Percentiles rank a stretch among this genome's conserved stretches.
These are phyloP conservation scores for Calephelis nemesis DNA, from an alignment of 1,140 invertebrate genomes.

Conservation along the genomic window DNA sequence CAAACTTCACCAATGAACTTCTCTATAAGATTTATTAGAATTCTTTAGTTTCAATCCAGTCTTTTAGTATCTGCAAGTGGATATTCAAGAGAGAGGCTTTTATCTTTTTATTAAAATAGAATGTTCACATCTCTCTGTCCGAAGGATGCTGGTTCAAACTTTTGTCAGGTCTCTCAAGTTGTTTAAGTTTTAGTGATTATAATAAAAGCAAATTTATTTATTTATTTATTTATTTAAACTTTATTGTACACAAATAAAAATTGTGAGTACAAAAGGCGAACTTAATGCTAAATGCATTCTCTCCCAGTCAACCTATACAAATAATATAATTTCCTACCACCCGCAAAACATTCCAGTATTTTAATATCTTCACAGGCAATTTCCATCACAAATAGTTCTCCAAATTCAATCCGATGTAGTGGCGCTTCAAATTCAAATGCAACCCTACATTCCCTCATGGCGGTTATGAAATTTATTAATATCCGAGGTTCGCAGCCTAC, in stretches of 20 bases:
- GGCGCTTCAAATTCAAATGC: constrained; percentile 7
- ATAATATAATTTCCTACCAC: neutral
- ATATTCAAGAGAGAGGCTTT: too few relatives aligned
- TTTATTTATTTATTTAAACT: too few relatives aligned
- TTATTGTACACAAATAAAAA: too few relatives aligned
- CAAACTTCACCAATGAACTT: constrained; percentile 11
- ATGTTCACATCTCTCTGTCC: neutral
- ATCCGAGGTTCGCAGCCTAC: neutral
- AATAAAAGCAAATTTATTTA: too few relatives aligned
- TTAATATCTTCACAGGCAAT: constrained; percentile 6
- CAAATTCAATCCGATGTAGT: constrained; percentile 9
- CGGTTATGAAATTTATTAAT: constrained; percentile 13
- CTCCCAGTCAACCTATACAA: too few relatives aligned
- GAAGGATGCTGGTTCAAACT: too few relatives aligned
- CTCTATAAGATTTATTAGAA: constrained; percentile 15
- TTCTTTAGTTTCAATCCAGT: neutral
- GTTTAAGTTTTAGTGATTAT: too few relatives aligned
- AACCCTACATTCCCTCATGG: constrained; percentile 11
- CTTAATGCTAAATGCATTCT: too few relatives aligned
- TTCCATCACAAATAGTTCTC: constrained; percentile 11
- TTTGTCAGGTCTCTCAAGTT: too few relatives aligned
- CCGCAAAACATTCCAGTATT: neutral
- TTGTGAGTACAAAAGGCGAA: too few relatives aligned
- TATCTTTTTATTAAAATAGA: neutral
- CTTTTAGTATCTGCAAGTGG: neutral